A percentile compares a stretch with the other conserved stretches of the same genome.
Evolutionary conservation across 2,888 invertebrate species (phyloP).

Genomic region (Mythimna lalbum): DNA sequence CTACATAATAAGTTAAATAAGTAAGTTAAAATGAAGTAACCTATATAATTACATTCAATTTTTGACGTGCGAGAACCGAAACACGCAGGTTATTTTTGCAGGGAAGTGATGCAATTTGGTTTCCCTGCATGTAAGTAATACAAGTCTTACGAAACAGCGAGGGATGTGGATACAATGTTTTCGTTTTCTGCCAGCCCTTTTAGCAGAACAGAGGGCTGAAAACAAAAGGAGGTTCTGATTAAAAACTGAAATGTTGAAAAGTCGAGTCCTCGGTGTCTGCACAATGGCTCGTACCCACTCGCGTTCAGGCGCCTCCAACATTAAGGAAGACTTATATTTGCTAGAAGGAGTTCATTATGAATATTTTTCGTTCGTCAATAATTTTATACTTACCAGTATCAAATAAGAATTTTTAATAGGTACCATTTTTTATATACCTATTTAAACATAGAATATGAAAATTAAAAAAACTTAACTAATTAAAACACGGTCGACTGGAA

Average conservation of each 20-base stretch:
- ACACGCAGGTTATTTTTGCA: background rate
- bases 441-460: too few relatives aligned
- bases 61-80: background rate
- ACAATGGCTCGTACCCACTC: constrained; percentile 52
- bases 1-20: too few relatives aligned
- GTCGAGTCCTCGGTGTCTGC: constrained; percentile 38
- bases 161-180: constrained; percentile 26
- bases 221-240: constrained; percentile 60
- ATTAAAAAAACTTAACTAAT: too few relatives aligned
- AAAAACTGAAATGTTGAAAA: constrained; percentile 57
- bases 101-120: constrained; percentile 1
- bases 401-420: background rate
- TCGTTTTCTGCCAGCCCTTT: constrained; percentile 34
- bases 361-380: background rate
- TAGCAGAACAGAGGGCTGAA: constrained; percentile 28
- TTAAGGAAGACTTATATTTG: constrained; percentile 41
- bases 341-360: constrained; percentile 29
- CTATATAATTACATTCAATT: background rate
- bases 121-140: too few relatives aligned
- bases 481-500: too few relatives aligned
- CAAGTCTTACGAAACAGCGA: background rate
- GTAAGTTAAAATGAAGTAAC: background rate
- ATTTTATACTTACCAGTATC: constrained; percentile 2
- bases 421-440: too few relatives aligned
- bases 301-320: constrained; percentile 43